Conservation (phyloP, 2,888 invertebrate genomes). For the Athripsodes cinereus region DNA sequence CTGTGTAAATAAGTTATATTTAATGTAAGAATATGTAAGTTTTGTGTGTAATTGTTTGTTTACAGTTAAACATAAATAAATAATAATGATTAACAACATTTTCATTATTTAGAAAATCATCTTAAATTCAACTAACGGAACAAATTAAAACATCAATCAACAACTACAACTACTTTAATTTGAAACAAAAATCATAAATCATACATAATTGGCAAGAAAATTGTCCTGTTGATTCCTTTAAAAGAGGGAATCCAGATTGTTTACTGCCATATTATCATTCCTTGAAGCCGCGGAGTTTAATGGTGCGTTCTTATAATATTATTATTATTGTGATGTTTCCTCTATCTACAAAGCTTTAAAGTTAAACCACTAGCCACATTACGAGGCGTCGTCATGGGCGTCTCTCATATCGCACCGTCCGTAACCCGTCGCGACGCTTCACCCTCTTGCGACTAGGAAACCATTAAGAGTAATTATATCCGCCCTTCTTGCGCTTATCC, state of each 20-base stretch:
- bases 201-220: not conserved
- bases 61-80: no score
- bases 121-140: no score
- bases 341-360: not conserved
- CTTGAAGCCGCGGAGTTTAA: not conserved
- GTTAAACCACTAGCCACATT: not conserved
- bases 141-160: no score
- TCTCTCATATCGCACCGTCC: not conserved
- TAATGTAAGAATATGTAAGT: no score
- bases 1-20: no score
- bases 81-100: no score
- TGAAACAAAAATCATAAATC: no score
- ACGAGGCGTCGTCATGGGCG: not conserved
- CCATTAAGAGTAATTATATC: conserved; percentile 18
- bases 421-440: not conserved
- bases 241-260: not conserved
- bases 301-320: not conserved
- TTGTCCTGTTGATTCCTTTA: not conserved
- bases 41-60: no score
- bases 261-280: not conserved
- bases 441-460: conserved; percentile 10
- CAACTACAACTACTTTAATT: no score
- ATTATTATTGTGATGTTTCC: conserved; percentile 2
- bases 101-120: no score
- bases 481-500: conserved; percentile 6